Evolutionary conservation across 1,140 invertebrate species (phyloP), one percentile per base, ranked within the genome.

Genomic region (Euura lappo): DNA sequence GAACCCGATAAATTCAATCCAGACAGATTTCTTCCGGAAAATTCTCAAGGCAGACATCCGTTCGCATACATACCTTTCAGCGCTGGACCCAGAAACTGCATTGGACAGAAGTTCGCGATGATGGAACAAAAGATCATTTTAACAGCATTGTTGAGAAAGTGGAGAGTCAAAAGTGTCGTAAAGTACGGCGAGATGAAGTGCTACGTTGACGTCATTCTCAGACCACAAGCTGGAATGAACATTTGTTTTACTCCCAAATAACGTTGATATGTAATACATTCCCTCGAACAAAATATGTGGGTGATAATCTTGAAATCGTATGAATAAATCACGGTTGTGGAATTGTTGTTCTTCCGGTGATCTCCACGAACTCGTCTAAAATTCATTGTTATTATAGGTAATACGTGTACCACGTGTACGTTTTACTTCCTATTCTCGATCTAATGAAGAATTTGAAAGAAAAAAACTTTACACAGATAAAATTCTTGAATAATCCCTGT

Each of bases 1-100:
- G 84, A 93, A 73, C 92, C 92, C 3, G 86, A 91, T 13, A 82
- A 81, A 66, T 93, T 92, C 78, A 86, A 92, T 79, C 92, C 92
- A 0, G 90, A 93, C 64, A 83, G 91, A 77, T 93, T 93, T 84
- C 76, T 89, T 8, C 88, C 89, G 7, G 84, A 88, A 77, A 86
- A 88, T 69, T 77, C 76, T 1, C 74, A 76, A 51, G 77, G 85
- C 64, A 79, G 87, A 76, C 79, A 89, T 75, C 85, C 85, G 0
- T 89, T 84, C 72, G 84, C 85, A 4, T 92, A 89, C 74, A 75
- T 91, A 45, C 90, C 91, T 10, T 92, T 92, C 78, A 90, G 90
- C 47, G 89, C 87, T 47, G 91, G 91, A n/a, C 85, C 88, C 2
- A 81, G 91, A 77, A 91, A 91, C 78, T 92, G 91, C 75, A 90